Conservation (phyloP, 2,888 invertebrate genomes). For the Drosophila nr. perissopoda region DNA sequence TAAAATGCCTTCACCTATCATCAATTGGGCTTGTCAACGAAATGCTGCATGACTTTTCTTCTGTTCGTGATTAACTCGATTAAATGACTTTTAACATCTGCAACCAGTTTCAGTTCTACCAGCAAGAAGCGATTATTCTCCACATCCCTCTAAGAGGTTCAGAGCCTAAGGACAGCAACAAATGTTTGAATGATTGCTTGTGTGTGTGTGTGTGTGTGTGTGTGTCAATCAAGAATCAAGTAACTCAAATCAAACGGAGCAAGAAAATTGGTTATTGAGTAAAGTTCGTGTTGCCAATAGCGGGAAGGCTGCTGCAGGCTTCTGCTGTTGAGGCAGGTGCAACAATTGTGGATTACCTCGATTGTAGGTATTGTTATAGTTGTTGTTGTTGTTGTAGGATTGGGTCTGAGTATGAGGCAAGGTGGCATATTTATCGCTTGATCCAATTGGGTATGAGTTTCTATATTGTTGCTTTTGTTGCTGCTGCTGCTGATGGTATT, state of each 20-base stretch:
- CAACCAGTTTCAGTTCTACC: slow-evolving; percentile 31
- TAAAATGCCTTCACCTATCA: slow-evolving; percentile 61
- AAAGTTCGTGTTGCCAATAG: slow-evolving; percentile 33
- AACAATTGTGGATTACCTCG: slow-evolving; percentile 71
- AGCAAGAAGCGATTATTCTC: slow-evolving; percentile 1
- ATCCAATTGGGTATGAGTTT: slow-evolving; percentile 81
- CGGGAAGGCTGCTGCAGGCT: slow-evolving; percentile 12
- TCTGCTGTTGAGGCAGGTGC: slow-evolving; percentile 21
- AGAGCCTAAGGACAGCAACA: slow-evolving; percentile 5
- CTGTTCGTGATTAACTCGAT: slow-evolving; percentile 35
- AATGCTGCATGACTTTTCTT: slow-evolving; percentile 18
- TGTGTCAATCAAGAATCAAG: slow-evolving; percentile 23
- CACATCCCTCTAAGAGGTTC: background rate
- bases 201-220: background rate
- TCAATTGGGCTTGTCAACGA: slow-evolving; percentile 60
- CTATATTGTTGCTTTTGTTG: slow-evolving; percentile 81
- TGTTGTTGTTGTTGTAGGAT: slow-evolving; percentile 57
- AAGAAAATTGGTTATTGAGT: slow-evolving; percentile 21
- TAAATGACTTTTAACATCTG: slow-evolving; percentile 30
- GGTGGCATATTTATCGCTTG: slow-evolving; percentile 71
- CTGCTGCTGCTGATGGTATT: slow-evolving; percentile 64
- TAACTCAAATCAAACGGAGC: slow-evolving; percentile 23
- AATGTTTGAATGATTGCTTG: background rate
- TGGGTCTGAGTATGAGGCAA: slow-evolving; percentile 62
- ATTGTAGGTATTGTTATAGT: slow-evolving; percentile 55